phyloP scores from a whole-genome alignment of 2,888 invertebrate genomes.

The Andrena haemorrhoa region DNA sequence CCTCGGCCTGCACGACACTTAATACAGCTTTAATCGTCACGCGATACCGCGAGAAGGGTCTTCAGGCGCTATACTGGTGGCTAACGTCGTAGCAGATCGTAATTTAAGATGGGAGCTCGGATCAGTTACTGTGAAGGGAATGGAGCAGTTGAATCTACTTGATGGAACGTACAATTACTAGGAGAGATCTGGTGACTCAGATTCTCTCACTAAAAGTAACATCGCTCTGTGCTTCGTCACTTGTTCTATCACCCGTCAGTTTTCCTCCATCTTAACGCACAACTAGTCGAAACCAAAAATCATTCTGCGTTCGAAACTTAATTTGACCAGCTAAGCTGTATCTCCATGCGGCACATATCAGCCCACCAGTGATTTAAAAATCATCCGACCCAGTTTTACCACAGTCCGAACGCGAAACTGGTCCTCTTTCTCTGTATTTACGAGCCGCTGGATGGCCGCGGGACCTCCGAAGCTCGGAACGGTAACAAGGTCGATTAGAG shows the following conservation, averaged over 20 bases:
- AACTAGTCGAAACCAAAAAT: too few relatives aligned
- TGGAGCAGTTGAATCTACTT: conserved; percentile 1
- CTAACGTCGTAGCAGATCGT: neutral
- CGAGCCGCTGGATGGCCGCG: neutral
- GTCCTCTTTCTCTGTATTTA: neutral
- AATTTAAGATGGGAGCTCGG: neutral
- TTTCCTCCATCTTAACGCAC: too few relatives aligned
- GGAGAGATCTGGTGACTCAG: neutral
- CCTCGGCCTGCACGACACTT: neutral
- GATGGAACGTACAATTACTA: conserved; percentile 4
- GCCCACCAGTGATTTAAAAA: neutral
- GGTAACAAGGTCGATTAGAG: conserved; percentile 47
- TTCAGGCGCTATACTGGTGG: neutral
- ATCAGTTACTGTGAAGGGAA: neutral
- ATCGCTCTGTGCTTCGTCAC: too few relatives aligned
- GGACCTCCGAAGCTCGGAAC: neutral
- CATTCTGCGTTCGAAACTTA: too few relatives aligned
- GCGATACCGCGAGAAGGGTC: neutral
- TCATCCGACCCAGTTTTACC: neutral
- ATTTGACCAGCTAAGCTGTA: too few relatives aligned
- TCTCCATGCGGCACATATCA: too few relatives aligned
- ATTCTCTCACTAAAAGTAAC: neutral
- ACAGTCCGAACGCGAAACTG: neutral
- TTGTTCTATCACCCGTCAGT: too few relatives aligned
- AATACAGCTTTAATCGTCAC: neutral